A percentile compares a stretch with the other conserved stretches of the same genome.
phyloP scores from a whole-genome alignment of 2,113 vertebrate genomes.

The Hemiprocne comata region DNA sequence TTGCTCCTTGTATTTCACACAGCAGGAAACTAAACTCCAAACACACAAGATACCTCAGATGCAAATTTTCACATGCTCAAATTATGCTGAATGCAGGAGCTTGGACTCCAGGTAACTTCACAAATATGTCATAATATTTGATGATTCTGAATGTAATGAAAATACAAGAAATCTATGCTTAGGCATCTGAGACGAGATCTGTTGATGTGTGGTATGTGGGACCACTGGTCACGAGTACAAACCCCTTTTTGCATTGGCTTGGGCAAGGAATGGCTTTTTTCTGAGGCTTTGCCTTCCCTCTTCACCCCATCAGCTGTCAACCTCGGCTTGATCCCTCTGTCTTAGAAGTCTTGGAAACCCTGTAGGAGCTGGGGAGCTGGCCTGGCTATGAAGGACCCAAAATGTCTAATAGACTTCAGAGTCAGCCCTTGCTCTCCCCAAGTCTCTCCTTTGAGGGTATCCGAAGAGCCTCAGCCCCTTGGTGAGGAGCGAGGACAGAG shows the following conservation, averaged over 20 bases:
- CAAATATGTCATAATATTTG: not conserved
- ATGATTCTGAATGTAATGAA: not conserved
- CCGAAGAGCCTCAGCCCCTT: not conserved
- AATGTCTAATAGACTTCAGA: not conserved
- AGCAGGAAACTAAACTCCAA: not conserved
- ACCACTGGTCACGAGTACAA: too few relatives aligned
- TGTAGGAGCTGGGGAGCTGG: not conserved
- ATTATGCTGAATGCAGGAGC: not conserved
- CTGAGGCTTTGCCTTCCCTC: not conserved
- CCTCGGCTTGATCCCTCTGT: not conserved
- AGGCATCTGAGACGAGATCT: not conserved
- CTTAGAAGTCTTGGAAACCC: not conserved
- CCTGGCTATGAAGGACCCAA: not conserved
- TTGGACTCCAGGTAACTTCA: not conserved
- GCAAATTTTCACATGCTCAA: not conserved
- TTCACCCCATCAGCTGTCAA: not conserved
- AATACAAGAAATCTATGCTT: not conserved
- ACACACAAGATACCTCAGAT: not conserved
- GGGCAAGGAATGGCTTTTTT: not conserved
- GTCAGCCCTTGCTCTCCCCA: accelerated
- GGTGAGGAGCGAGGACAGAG: not conserved
- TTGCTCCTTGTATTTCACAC: not conserved
- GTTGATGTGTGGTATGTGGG: not conserved
- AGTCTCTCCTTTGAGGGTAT: not conserved
- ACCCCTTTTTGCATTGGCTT: not conserved